These are phyloP conservation scores for Prunella fulvescens DNA, from an alignment of 2,113 vertebrate species.

Conservation along the genomic window DNA sequence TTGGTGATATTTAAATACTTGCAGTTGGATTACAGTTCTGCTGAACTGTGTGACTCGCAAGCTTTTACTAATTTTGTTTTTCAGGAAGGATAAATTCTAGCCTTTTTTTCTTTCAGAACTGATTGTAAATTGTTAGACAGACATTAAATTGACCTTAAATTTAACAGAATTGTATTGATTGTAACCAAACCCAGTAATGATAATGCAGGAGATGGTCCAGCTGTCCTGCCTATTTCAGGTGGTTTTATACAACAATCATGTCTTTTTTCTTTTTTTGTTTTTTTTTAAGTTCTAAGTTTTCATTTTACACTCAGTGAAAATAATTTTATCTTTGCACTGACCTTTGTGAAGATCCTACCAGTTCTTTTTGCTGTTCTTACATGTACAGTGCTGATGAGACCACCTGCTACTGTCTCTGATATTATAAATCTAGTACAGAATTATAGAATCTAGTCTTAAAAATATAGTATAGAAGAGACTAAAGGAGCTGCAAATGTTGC, in stretches of 20 bases:
- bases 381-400: neutral
- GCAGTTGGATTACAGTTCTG: constrained; percentile 40
- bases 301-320: neutral
- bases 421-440: neutral
- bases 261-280: neutral
- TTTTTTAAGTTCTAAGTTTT: neutral
- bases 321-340: neutral
- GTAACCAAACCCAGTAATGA: neutral
- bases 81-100: neutral
- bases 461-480: neutral
- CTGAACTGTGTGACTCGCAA: neutral
- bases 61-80: neutral
- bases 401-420: neutral
- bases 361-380: neutral
- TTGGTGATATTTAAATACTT: constrained; percentile 50
- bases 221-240: neutral
- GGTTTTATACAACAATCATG: neutral
- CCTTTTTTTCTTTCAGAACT: neutral
- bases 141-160: neutral
- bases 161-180: neutral
- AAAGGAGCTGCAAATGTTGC: neutral
- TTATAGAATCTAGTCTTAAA: neutral
- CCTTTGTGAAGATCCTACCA: neutral
- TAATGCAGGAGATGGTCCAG: neutral
- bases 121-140: neutral